These are phyloP conservation scores for Agonopterix arenella DNA, from an alignment of 2,888 invertebrate genomes.

Conservation along the genomic window DNA sequence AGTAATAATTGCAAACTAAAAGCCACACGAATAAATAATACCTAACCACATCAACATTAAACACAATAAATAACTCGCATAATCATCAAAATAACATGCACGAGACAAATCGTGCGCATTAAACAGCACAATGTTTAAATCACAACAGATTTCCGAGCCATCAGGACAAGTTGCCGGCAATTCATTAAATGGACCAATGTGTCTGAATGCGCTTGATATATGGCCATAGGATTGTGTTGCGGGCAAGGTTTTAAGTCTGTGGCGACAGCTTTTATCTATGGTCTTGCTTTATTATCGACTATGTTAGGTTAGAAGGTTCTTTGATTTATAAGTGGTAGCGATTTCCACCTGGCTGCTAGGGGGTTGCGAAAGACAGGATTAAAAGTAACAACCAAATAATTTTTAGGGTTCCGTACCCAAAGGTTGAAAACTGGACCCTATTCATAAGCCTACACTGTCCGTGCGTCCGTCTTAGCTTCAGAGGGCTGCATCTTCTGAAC, in stretches of 20 bases:
- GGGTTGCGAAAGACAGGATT: neutral
- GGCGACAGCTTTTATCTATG: neutral
- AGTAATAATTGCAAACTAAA: neutral
- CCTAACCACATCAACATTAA: neutral
- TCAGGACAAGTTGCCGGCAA: conserved; percentile 48
- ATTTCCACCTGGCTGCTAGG: neutral
- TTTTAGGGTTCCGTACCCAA: no score
- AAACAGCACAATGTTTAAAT: conserved; percentile 40
- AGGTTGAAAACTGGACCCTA: no score
- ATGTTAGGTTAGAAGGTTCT: no score
- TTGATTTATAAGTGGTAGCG: neutral
- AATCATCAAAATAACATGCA: no score
- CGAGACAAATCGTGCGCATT: conserved; percentile 11
- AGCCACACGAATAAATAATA: neutral
- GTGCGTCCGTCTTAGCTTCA: no score
- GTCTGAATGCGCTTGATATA: conserved; percentile 60
- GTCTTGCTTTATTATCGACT: no score
- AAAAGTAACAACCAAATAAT: no score
- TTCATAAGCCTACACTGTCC: no score
- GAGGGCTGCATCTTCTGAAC: no score
- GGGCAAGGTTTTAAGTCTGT: conserved; percentile 14
- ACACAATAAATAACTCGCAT: conserved; percentile 6
- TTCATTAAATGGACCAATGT: conserved; percentile 60
- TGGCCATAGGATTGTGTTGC: conserved; percentile 33
- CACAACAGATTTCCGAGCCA: conserved; percentile 46